These are phyloP conservation scores for Neuroterus valhalla DNA, from an alignment of 1,140 invertebrate genomes.

Conservation along the genomic window DNA sequence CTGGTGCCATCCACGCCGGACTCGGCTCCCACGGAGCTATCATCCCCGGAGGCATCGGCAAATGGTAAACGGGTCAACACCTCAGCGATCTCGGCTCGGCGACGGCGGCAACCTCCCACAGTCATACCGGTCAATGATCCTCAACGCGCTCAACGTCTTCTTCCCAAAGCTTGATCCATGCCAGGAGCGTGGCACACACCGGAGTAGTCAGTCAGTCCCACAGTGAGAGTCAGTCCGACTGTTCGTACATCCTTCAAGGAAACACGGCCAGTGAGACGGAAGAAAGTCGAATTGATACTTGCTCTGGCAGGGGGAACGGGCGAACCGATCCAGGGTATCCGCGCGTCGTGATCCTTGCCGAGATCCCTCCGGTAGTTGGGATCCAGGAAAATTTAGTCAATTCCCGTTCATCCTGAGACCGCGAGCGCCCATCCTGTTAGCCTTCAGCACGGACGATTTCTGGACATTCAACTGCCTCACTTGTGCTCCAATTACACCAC, in stretches of 20 bases:
- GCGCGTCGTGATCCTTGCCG: constrained; percentile 53
- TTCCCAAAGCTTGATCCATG: constrained; percentile 65
- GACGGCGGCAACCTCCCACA: constrained; percentile 74
- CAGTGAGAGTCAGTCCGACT: constrained; percentile 55
- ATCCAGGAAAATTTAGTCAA: constrained; percentile 65
- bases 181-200: constrained; percentile 61
- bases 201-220: constrained; percentile 49
- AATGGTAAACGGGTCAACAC: constrained; percentile 72
- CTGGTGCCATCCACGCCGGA: constrained; percentile 74
- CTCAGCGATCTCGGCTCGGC: constrained; percentile 75
- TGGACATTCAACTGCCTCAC: constrained; percentile 45
- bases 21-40: constrained; percentile 75
- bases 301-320: constrained; percentile 26
- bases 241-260: constrained; percentile 51
- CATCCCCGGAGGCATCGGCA: constrained; percentile 71
- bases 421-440: constrained; percentile 45
- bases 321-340: constrained; percentile 37
- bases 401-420: constrained; percentile 57
- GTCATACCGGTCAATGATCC: constrained; percentile 71
- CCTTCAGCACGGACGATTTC: constrained; percentile 43
- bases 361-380: constrained; percentile 50
- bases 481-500: constrained; percentile 45
- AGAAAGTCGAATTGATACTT: constrained; percentile 40
- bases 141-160: constrained; percentile 72
- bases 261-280: constrained; percentile 38